Evolutionary conservation across 2,797 vertebrate genomes (phyloP).

Genomic region (Margarornis squamiger): DNA sequence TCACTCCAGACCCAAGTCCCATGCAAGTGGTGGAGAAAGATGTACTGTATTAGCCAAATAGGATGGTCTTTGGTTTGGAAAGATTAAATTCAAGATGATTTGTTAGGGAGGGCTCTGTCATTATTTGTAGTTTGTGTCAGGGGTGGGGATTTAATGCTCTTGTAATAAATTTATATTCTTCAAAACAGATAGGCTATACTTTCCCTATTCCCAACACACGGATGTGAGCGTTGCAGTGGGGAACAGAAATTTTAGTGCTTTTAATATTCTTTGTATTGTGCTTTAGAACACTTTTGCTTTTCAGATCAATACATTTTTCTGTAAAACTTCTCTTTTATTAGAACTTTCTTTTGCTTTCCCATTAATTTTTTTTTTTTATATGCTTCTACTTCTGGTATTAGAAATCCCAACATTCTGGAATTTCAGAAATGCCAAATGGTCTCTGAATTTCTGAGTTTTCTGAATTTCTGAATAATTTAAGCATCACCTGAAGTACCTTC

Average conservation of each 20-base stretch:
- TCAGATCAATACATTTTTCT: not conserved
- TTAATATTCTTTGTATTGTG: conserved; percentile 32
- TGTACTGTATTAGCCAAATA: not conserved
- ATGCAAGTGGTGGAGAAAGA: not conserved
- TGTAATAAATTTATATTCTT: conserved; percentile 28
- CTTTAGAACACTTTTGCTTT: not conserved
- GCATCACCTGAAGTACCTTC: not conserved
- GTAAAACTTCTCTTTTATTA: not conserved
- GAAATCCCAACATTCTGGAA: not conserved
- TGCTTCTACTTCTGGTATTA: not conserved
- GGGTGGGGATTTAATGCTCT: conserved; percentile 20
- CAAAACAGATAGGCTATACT: not conserved
- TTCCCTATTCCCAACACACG: not conserved
- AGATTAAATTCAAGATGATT: conserved; percentile 51
- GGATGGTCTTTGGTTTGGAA: not conserved
- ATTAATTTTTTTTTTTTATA: not conserved
- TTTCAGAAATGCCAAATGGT: not conserved
- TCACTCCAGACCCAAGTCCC: not conserved
- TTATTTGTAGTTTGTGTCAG: conserved; percentile 41
- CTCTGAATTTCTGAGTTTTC: not conserved
- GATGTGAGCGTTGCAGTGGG: not conserved
- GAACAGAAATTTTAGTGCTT: conserved; percentile 45
- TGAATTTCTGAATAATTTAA: not conserved
- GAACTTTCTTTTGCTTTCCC: not conserved
- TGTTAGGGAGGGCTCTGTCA: not conserved